phyloP scores from a whole-genome alignment of 2,797 vertebrate genomes.

The Pogonophryne albipinna region DNA sequence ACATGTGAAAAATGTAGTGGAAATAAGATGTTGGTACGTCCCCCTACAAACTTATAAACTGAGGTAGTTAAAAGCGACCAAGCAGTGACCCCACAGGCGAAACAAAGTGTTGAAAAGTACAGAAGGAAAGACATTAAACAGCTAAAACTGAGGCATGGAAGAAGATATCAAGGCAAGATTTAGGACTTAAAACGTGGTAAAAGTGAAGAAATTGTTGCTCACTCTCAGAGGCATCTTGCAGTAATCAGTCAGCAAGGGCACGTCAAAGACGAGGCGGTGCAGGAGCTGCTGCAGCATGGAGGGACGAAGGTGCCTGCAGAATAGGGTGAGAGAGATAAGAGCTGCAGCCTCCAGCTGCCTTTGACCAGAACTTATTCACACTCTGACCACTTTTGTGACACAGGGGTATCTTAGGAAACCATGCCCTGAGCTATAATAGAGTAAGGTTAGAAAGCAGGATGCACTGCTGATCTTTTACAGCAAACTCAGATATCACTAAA shows the following conservation, averaged over 20 bases:
- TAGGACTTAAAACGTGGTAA: slow-evolving; percentile 16
- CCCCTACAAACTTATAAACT: slow-evolving; percentile 19
- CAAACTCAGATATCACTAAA: slow-evolving; percentile 5
- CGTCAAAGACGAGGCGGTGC: slow-evolving; percentile 96
- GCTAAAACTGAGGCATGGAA: slow-evolving; percentile 10
- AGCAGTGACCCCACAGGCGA: background rate
- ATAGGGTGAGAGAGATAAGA: slow-evolving; percentile 62
- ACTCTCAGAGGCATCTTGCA: slow-evolving; percentile 99
- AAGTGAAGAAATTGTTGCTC: slow-evolving; percentile 50
- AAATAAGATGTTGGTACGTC: slow-evolving; percentile 17
- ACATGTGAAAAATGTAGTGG: slow-evolving; percentile 9
- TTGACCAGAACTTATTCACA: slow-evolving; percentile 34
- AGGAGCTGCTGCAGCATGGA: slow-evolving; percentile 98
- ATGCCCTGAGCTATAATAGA: background rate
- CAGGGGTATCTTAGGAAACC: slow-evolving; percentile 25
- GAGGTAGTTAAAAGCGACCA: background rate
- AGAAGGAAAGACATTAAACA: background rate
- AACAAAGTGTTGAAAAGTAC: background rate
- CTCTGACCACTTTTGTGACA: slow-evolving; percentile 29
- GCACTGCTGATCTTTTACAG: slow-evolving; percentile 5
- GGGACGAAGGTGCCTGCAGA: slow-evolving; percentile 92
- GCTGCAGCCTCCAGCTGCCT: slow-evolving; percentile 19
- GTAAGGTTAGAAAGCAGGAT: slow-evolving; percentile 23
- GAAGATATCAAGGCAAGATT: slow-evolving; percentile 10
- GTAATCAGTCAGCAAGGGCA: slow-evolving; percentile 96